Conservation (phyloP, 2,797 vertebrate genomes). For the Loriculus beryllinus region DNA sequence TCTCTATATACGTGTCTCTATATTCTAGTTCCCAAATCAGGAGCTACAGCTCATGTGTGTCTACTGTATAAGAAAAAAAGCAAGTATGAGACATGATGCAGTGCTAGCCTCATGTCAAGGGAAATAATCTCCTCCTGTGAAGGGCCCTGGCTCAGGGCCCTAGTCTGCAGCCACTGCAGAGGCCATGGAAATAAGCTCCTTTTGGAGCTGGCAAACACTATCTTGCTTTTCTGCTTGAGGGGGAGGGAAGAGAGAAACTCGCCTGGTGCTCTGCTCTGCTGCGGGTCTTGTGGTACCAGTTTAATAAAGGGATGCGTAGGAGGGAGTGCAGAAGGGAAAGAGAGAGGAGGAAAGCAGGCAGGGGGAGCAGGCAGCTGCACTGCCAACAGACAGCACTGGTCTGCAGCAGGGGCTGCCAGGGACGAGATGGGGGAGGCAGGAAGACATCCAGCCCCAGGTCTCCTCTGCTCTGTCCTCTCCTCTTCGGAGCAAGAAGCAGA, state of each 20-base stretch:
- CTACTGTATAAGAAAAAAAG: background rate
- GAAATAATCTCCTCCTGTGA: background rate
- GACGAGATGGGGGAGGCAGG: rapidly evolving
- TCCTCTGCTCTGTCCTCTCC: background rate
- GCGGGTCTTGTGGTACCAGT: background rate
- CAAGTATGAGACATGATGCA: background rate
- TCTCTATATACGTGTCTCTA: background rate
- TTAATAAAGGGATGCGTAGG: conserved; percentile 19
- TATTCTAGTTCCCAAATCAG: background rate
- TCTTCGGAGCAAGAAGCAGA: background rate
- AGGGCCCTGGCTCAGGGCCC: background rate
- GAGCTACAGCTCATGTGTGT: background rate
- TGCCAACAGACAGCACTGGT: background rate
- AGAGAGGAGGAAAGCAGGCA: rapidly evolving
- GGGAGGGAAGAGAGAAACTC: background rate
- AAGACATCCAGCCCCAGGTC: background rate
- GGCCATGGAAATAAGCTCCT: background rate
- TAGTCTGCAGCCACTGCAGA: background rate
- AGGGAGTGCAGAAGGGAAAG: background rate
- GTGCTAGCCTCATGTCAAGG: background rate
- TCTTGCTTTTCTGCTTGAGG: background rate
- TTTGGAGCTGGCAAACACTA: background rate
- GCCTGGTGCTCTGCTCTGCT: background rate
- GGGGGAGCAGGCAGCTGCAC: background rate
- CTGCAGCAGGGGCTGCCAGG: background rate